phyloP scores from a whole-genome alignment of 2,888 invertebrate genomes.

The Kuschelorhynchus macadamiae region DNA sequence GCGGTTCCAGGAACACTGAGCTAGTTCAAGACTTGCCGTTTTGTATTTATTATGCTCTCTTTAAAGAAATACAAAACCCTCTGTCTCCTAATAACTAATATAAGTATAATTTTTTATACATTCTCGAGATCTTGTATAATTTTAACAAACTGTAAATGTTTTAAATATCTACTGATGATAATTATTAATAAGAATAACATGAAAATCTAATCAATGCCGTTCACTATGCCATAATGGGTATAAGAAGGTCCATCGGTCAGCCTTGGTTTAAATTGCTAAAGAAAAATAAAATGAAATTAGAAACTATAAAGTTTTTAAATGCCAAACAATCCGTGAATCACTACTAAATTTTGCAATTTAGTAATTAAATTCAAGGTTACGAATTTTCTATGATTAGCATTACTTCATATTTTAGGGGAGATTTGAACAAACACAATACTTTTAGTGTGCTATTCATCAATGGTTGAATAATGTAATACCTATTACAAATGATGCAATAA shows the following conservation, averaged over 20 bases:
- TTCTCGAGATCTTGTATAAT: too few relatives aligned
- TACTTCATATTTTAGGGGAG: constrained; percentile 34
- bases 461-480: too few relatives aligned
- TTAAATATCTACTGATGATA: neutral
- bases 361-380: constrained; percentile 62
- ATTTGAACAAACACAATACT: constrained; percentile 19
- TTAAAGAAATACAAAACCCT: too few relatives aligned
- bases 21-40: too few relatives aligned
- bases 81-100: too few relatives aligned
- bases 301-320: constrained; percentile 63
- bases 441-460: too few relatives aligned
- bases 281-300: constrained; percentile 61
- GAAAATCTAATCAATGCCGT: constrained; percentile 47
- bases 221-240: constrained; percentile 44
- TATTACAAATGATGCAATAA: too few relatives aligned
- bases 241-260: constrained; percentile 48
- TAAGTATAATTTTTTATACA: too few relatives aligned
- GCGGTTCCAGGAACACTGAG: too few relatives aligned
- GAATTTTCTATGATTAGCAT: constrained; percentile 59
- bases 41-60: too few relatives aligned
- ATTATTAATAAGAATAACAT: constrained; percentile 38
- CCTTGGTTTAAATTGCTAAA: constrained; percentile 54
- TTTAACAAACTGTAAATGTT: too few relatives aligned
- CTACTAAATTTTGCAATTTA: constrained; percentile 59
- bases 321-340: constrained; percentile 62